Evolutionary conservation across 2,888 invertebrate species (phyloP).

Genomic region (Dynastes tityus): DNA sequence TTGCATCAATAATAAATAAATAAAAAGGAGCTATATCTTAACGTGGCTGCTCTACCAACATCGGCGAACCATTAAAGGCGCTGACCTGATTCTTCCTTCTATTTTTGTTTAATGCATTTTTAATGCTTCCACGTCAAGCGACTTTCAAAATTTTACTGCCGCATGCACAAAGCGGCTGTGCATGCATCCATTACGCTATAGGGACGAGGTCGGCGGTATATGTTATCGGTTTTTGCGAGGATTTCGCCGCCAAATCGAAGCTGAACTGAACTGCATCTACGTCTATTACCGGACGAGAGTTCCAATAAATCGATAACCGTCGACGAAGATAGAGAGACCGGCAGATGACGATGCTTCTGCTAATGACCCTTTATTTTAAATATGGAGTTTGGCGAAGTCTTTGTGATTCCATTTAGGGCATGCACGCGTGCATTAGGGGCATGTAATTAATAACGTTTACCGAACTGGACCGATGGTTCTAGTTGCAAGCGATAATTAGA

Average conservation of each 20-base stretch:
- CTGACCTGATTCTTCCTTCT: conserved; percentile 9
- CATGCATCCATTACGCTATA: background rate
- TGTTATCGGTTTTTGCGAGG: background rate
- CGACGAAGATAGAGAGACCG: background rate
- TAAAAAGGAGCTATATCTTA: background rate
- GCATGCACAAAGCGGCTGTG: background rate
- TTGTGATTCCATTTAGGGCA: background rate
- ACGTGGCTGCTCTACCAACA: background rate
- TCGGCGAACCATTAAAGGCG: conserved; percentile 1
- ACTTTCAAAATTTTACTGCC: background rate
- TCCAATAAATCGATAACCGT: conserved; percentile 1
- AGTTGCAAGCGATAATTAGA: background rate
- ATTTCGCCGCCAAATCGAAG: background rate
- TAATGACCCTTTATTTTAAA: background rate
- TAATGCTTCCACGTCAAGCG: background rate
- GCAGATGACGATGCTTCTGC: background rate
- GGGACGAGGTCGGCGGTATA: background rate
- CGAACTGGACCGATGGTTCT: background rate
- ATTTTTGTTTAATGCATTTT: conserved; percentile 20
- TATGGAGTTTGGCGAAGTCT: background rate
- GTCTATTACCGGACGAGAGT: background rate
- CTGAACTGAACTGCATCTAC: background rate
- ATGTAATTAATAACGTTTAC: conserved; percentile 1
- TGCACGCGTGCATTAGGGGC: background rate
- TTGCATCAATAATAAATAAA: conserved; percentile 1